Base-by-base conservation (phyloP, 2,113 vertebrate species). In the Channa maculata region DNA sequence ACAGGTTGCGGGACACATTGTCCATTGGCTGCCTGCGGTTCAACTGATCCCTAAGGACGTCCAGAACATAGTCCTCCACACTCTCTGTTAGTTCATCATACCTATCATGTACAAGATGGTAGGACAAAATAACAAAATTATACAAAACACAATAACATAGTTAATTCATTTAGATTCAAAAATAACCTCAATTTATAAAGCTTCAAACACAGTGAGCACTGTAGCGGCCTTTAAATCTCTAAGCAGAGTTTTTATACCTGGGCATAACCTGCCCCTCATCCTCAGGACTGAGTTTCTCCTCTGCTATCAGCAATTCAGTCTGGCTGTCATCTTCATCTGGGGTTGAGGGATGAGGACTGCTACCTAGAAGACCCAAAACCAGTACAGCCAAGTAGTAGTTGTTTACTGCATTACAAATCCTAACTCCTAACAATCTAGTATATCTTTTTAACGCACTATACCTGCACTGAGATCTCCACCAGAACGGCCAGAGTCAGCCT, bases 21-120 rank as follows among this genome's bases (percentile, higher is more conserved):
- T 99, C 98, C 84, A 99, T 99, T 0, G 97, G 98, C 92, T 99
- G 98, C 10, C 98, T 95, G 36, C 98, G 95, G 86, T 96, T 99
- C 33, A 99, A 88, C 77, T 99, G 98, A 90, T 99, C 98, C 24
- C 94, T 91, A n/a, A 99, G 93, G 90, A 98, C 94, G 5, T 99
- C 98, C 0, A 99, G 93, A 3, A 99, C 97, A 0, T 99, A 99
- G 36, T 99, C 98, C 85, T 99, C 98, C 88, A 99, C 97, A 0
- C 98, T 97, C 88, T 99, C 98, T 0, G 96, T 88, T 41, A 99
- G 92, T 46, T 99, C 98, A 0, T 99, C 98, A 6, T 99, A 99
- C 93, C 98, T 99, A 71, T 12, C 80, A 48, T 1, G 41, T 0
- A 0, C n/a, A 14, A 71, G 0, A 38, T 3, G 45, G 41, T 4